phyloP scores from a whole-genome alignment of 2,113 vertebrate genomes.

The Ceuthmochares aereus region DNA sequence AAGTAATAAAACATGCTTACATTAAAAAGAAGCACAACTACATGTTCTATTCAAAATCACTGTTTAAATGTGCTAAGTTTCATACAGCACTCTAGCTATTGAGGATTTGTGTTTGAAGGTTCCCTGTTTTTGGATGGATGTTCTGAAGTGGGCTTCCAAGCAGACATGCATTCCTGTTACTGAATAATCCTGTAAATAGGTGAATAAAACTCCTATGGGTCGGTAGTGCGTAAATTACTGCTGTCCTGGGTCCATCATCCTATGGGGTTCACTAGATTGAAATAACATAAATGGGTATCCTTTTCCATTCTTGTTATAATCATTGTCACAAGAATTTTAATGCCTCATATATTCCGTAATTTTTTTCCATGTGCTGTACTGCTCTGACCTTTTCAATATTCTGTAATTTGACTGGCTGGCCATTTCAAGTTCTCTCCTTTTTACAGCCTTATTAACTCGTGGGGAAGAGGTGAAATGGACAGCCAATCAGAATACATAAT shows the following conservation, averaged over 20 bases:
- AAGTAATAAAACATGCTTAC: background rate
- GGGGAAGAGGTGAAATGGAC: constrained; percentile 77
- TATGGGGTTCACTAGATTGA: constrained; percentile 71
- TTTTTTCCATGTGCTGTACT: constrained; percentile 78
- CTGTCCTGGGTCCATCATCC: constrained; percentile 34
- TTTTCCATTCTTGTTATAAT: constrained; percentile 79
- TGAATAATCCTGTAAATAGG: background rate
- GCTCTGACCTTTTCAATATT: constrained; percentile 87
- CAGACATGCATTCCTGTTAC: background rate
- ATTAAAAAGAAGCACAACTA: background rate
- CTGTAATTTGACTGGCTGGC: constrained; percentile 84
- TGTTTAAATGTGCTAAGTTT: background rate
- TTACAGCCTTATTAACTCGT: constrained; percentile 85
- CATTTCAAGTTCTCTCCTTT: constrained; percentile 79
- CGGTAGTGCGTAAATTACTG: constrained; percentile 40
- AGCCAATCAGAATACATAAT: constrained; percentile 81
- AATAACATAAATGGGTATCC: constrained; percentile 74
- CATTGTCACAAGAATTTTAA: constrained; percentile 86
- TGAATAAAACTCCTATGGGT: constrained; percentile 23
- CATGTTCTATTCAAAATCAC: background rate
- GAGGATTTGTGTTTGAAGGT: background rate
- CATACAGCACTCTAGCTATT: background rate
- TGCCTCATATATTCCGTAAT: constrained; percentile 84
- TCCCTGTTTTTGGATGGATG: background rate
- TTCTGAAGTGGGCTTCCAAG: background rate